phyloP scores from a whole-genome alignment of 2,113 vertebrate species.

The Macquaria ambigua region DNA sequence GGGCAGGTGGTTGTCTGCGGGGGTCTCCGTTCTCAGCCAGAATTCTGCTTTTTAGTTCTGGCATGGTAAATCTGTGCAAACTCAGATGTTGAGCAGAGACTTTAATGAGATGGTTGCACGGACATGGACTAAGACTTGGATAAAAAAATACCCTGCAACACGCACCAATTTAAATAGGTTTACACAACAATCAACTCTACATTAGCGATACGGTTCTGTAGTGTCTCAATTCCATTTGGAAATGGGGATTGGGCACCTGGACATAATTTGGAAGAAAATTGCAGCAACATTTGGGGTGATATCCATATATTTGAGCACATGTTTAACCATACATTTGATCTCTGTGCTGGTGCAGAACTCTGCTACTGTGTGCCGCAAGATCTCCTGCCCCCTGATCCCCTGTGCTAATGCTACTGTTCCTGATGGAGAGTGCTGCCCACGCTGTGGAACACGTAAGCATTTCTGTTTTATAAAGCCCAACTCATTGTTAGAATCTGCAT shows the following conservation, averaged over 20 bases:
- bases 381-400: conserved; percentile 95
- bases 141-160: not conserved
- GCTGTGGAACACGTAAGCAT: conserved; percentile 95
- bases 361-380: conserved; percentile 94
- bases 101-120: conserved; percentile 54
- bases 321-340: conserved; percentile 14
- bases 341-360: conserved; percentile 88
- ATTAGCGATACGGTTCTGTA: not conserved
- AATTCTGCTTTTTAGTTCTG: conserved; percentile 23
- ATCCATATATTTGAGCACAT: not conserved
- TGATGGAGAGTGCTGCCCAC: conserved; percentile 97
- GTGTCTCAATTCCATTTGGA: conserved; percentile 3
- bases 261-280: not conserved
- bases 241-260: not conserved
- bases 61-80: conserved; percentile 10
- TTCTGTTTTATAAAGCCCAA: not conserved
- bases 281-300: not conserved
- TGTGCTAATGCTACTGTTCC: conserved; percentile 96
- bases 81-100: conserved; percentile 22
- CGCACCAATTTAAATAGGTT: conserved; percentile 8
- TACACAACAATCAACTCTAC: conserved; percentile 5
- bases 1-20: conserved; percentile 54
- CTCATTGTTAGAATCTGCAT: conserved; percentile 7
- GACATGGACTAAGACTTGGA: conserved; percentile 27
- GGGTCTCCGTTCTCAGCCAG: conserved; percentile 53